Evolutionary conservation across 2,113 vertebrate species (phyloP).

Genomic region (Hassar affinis): DNA sequence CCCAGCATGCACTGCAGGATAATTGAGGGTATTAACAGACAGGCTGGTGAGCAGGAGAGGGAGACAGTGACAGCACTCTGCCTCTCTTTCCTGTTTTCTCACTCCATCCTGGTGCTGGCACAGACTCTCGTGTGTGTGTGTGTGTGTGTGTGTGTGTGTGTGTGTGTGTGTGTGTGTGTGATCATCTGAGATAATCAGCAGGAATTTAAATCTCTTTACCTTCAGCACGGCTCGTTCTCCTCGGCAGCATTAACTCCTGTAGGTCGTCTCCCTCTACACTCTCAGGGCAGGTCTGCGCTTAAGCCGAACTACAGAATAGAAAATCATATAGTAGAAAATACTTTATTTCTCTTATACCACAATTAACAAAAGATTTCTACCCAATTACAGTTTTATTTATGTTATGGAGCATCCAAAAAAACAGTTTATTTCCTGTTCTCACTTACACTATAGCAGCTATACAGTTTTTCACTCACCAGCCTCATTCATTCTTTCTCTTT

Average conservation of each 20-base stretch:
- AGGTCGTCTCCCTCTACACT: conserved; percentile 64
- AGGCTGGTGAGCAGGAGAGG: conserved; percentile 68
- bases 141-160: background rate
- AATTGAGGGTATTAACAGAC: conserved; percentile 75
- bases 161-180: background rate
- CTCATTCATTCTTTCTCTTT: too few relatives aligned
- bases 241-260: conserved; percentile 68
- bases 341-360: background rate
- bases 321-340: background rate
- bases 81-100: conserved; percentile 64
- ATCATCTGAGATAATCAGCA: conserved; percentile 71
- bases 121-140: conserved; percentile 61
- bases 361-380: background rate
- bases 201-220: conserved; percentile 75
- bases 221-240: conserved; percentile 72
- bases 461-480: background rate
- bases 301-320: background rate
- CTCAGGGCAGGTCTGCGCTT: background rate
- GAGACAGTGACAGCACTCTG: conserved; percentile 65
- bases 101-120: conserved; percentile 29
- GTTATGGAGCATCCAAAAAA: too few relatives aligned
- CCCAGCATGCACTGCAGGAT: conserved; percentile 69
- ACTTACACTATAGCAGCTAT: too few relatives aligned
- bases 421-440: background rate
- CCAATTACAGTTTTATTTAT: background rate